These are phyloP conservation scores for Trichoplax adhaerens DNA, from an alignment of 37 sponge, comb jelly and placozoan species.

Conservation along the genomic window DNA sequence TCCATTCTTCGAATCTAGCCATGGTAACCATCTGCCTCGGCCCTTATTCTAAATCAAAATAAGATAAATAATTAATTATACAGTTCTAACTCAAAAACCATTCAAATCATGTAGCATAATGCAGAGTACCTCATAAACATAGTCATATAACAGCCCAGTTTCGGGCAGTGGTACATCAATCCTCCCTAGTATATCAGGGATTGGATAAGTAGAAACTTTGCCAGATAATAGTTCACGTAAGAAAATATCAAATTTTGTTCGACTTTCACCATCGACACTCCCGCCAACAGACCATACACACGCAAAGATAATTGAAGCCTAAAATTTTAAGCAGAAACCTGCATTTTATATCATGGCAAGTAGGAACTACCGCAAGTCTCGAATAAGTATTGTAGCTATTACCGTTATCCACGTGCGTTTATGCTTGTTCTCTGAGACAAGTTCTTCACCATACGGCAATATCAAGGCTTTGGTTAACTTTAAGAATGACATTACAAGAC, in stretches of 20 bases:
- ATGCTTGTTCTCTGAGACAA: constrained; percentile 10
- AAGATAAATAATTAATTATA: too few species aligned
- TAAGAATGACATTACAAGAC: neutral
- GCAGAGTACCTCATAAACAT: constrained; percentile 63
- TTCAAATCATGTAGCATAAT: neutral
- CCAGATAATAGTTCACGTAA: constrained; percentile 53
- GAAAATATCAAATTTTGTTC: constrained; percentile 64
- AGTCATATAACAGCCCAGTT: constrained; percentile 73
- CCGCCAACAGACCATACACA: constrained; percentile 84
- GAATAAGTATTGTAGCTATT: too few species aligned
- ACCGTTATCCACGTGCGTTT: constrained; percentile 5
- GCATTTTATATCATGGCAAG: too few species aligned
- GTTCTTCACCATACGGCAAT: constrained; percentile 3
- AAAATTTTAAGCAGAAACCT: neutral
- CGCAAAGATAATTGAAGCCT: constrained; percentile 65
- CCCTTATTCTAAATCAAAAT: constrained; percentile 31
- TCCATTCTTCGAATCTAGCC: constrained; percentile 60
- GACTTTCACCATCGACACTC: constrained; percentile 45
- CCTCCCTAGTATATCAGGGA: constrained; percentile 53
- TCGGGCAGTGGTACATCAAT: constrained; percentile 79
- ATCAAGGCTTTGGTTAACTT: neutral
- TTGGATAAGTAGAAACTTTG: constrained; percentile 29
- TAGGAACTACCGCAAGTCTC: too few species aligned
- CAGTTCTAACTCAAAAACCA: neutral
- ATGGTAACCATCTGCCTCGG: constrained; percentile 83